phyloP scores from a whole-genome alignment of 2,797 vertebrate genomes.

The Hemibagrus guttatus region DNA sequence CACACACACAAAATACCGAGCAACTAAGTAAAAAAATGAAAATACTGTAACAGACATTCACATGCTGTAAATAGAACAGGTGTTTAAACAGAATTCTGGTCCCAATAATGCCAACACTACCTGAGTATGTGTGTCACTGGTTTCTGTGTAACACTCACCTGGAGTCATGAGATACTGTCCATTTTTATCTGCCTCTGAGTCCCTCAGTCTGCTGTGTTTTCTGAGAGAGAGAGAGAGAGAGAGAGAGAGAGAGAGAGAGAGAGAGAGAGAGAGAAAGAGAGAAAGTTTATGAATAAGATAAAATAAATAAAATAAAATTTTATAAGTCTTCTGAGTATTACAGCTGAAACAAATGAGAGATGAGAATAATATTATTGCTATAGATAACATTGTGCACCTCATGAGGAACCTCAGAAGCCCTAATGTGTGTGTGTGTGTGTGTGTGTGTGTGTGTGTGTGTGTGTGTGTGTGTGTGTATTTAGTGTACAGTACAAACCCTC shows the following conservation, averaged over 20 bases:
- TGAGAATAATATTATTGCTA: constrained; percentile 19
- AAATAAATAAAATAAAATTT: neutral
- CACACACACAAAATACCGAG: neutral
- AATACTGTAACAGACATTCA: neutral
- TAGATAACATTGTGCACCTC: neutral
- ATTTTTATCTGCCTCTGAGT: constrained; percentile 69
- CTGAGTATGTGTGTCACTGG: neutral
- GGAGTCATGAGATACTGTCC: constrained; percentile 85
- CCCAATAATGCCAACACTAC: neutral
- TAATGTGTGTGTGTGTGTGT: neutral
- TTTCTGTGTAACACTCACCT: constrained; percentile 69
- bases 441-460: neutral
- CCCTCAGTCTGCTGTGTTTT: constrained; percentile 65
- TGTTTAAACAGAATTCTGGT: neutral
- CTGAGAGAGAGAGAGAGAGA: constrained; percentile 58
- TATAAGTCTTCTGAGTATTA: neutral
- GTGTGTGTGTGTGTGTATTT: too few species aligned
- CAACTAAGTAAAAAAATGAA: neutral
- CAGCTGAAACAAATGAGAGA: neutral
- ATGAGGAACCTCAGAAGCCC: neutral
- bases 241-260: neutral
- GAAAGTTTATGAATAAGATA: neutral
- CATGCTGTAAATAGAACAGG: neutral
- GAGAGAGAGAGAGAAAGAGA: neutral
- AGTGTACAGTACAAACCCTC: neutral